phyloP scores from a whole-genome alignment of 2,888 invertebrate species.

The Thera britannica region DNA sequence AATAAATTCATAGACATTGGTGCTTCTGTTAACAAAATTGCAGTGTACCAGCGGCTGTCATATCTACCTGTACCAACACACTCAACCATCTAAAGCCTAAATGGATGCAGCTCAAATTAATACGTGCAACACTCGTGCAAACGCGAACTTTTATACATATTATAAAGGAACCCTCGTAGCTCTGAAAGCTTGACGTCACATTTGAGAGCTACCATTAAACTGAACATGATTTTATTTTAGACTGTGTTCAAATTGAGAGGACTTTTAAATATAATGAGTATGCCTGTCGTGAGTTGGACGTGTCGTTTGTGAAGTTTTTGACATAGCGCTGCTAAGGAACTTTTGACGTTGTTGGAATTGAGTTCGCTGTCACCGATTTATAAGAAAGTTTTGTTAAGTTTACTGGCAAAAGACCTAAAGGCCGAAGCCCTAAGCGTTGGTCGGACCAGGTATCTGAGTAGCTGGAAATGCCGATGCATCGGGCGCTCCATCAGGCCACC shows the following conservation, averaged over 20 bases:
- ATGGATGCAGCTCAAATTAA: conserved; percentile 39
- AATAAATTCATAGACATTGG: too few species aligned
- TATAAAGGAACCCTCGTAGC: conserved; percentile 45
- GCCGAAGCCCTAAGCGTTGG: too few species aligned
- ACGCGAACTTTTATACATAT: conserved; percentile 50
- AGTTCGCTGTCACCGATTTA: too few species aligned
- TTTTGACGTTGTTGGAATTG: too few species aligned
- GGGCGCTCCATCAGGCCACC: too few species aligned
- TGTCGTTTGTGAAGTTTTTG: neutral
- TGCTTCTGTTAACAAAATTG: neutral
- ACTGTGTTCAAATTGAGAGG: conserved; percentile 4
- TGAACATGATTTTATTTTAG: conserved; percentile 16
- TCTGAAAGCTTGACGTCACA: conserved; percentile 21
- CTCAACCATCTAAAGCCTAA: conserved; percentile 28
- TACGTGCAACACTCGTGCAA: conserved; percentile 42
- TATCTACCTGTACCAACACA: neutral
- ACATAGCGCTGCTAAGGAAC: too few species aligned
- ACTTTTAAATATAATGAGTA: conserved; percentile 1
- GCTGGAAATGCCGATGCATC: too few species aligned
- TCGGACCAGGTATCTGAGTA: too few species aligned
- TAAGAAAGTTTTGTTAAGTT: too few species aligned
- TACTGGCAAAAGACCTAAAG: too few species aligned
- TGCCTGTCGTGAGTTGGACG: neutral
- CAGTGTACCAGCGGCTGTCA: neutral
- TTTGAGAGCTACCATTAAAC: conserved; percentile 46